Evolutionary conservation across 2,113 vertebrate genomes (phyloP).

Genomic region (Amphiprion ocellaris): DNA sequence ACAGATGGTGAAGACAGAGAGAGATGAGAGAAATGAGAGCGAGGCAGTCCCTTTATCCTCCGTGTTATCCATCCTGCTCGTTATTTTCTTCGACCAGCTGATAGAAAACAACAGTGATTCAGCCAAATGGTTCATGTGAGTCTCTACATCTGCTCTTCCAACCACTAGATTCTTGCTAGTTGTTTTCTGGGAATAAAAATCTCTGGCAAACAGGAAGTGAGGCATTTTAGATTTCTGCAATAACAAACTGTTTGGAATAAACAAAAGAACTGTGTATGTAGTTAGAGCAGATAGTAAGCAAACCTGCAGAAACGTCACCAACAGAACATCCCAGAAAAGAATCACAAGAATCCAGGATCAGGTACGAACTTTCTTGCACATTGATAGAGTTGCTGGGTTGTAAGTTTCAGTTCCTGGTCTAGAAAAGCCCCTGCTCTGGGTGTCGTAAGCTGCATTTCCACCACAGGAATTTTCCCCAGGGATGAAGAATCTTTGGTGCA

Average conservation of each 20-base stretch:
- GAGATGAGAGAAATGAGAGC: conserved; percentile 27
- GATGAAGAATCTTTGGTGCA: no score
- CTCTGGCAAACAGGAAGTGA: conserved; percentile 51
- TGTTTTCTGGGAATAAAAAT: conserved; percentile 12
- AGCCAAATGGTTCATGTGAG: conserved; percentile 37
- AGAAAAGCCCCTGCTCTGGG: no score
- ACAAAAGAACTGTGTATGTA: neutral
- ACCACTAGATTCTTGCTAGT: conserved; percentile 38
- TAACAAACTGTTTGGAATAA: conserved; percentile 7
- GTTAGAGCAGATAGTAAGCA: neutral
- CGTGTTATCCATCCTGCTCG: conserved; percentile 24
- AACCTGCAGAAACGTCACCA: neutral
- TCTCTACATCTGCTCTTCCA: conserved; percentile 52
- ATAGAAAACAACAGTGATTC: conserved; percentile 38
- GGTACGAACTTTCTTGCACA: neutral
- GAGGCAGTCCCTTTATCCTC: conserved; percentile 11
- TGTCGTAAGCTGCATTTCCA: no score
- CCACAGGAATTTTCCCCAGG: no score
- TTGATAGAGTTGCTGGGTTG: neutral
- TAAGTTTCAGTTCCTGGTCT: no score
- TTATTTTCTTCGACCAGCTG: conserved; percentile 29
- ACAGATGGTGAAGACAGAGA: conserved; percentile 34
- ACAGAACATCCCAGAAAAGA: neutral
- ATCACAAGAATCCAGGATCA: neutral
- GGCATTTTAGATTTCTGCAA: conserved; percentile 25